Base-by-base conservation (phyloP, 2,797 vertebrate species). In the Tiaroga cobitis region DNA sequence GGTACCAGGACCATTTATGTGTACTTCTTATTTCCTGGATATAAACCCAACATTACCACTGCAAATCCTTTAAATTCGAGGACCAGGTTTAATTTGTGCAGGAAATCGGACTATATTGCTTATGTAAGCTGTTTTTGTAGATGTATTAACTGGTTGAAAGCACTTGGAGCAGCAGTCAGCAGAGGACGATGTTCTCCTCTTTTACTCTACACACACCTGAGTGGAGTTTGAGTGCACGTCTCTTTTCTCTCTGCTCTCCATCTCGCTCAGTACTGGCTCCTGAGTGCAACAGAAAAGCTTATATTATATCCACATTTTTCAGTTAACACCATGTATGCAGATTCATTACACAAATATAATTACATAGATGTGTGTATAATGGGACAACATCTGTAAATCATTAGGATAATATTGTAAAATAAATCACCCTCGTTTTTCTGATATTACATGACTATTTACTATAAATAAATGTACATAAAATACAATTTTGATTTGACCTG, bases 171-270 rank as follows among this genome's bases (percentile, higher is more conserved):
- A 49, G 83, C 49, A 79, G 67, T 84, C 83, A 84, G 75, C 46
- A 87, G 73, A 82, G 32, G 79, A 81, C 80, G 79, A 82, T 82
- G 77, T 87, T 83, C 69, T 84, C 65, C 75, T 84, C 73, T 77
- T 77, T 79, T 72, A 84, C 32, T 72, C 19, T 7, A 18, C 83
- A 80, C 83, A 72, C 67, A 87, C 86, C 86, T 84, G 86, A 41
- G 34, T 29, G 54, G 34, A 41, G 43, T 51, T 43, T 51, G 59
- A 80, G 77, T 67, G 69, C 70, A 19, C 3, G 41, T 87, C 73
- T 77, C 77, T 68, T 82, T 73, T 81, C 51, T 51, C 54, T 39
- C 41, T 15, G 39, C 41, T 54, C 56, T 80, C 43, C 78, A 24
- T 51, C 59, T 75, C 69, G 39, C 84, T 81, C 54, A 19, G 29